These are phyloP conservation scores for Temnothorax curvispinosus DNA, from an alignment of 1,140 invertebrate species.

Conservation along the genomic window DNA sequence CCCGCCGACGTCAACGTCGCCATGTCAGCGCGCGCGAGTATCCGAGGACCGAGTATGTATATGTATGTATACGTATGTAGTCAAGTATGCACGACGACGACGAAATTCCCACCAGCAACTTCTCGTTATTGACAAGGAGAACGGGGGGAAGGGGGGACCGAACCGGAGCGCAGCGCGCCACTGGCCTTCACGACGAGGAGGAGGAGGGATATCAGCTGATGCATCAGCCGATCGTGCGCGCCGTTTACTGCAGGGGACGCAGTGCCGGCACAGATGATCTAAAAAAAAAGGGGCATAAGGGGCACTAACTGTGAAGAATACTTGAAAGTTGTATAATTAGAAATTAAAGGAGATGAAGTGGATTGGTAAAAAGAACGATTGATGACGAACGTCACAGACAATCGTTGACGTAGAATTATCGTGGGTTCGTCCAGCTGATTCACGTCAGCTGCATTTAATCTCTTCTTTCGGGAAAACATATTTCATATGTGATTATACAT, in stretches of 20 bases:
- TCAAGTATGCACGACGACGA: too few relatives aligned
- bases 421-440: too few relatives aligned
- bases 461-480: too few relatives aligned
- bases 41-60: too few relatives aligned
- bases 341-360: neutral
- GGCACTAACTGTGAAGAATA: neutral
- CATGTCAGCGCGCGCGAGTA: neutral
- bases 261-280: neutral
- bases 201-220: slow-evolving; percentile 50
- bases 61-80: too few relatives aligned
- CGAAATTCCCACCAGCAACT: neutral
- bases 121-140: slow-evolving; percentile 37
- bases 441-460: too few relatives aligned
- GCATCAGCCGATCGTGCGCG: slow-evolving; percentile 2
- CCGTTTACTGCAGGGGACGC: neutral
- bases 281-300: neutral
- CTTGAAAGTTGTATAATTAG: neutral
- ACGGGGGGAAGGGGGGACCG: neutral
- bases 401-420: too few relatives aligned
- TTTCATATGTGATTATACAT: too few relatives aligned
- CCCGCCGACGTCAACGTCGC: slow-evolving; percentile 9
- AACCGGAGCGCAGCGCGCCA: slow-evolving; percentile 1
- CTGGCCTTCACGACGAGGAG: neutral
- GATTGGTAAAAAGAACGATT: neutral
- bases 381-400: too few relatives aligned